Conservation (phyloP, 1,140 invertebrate species). For the Aphelinus certus region DNA sequence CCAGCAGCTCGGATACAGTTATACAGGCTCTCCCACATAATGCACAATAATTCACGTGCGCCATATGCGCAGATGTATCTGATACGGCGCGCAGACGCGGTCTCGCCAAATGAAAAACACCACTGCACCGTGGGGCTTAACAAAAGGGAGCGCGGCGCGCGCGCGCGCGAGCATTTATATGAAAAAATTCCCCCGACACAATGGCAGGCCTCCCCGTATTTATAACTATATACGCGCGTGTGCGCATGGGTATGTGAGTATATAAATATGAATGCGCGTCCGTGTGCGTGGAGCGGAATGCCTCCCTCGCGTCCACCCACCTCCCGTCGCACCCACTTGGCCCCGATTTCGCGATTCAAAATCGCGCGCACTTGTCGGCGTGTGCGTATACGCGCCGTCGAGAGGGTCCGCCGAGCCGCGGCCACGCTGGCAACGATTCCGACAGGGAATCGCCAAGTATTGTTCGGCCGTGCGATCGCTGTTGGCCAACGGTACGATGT, state of each 20-base stretch:
- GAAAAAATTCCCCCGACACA: constrained; percentile 18
- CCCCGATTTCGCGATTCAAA: constrained; percentile 19
- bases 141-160: constrained; percentile 1
- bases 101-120: neutral
- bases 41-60: no score
- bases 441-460: no score
- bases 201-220: neutral
- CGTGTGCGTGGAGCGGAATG: neutral
- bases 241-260: neutral
- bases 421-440: no score
- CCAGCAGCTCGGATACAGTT: no score
- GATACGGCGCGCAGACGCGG: no score
- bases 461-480: no score
- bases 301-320: constrained; percentile 11
- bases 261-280: neutral
- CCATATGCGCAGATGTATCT: no score
- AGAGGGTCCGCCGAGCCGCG: no score
- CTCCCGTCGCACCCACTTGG: constrained; percentile 5
- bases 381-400: no score
- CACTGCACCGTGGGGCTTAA: neutral
- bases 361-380: neutral
- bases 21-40: no score
- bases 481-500: no score
- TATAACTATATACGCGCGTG: constrained; percentile 5
- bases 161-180: constrained; percentile 1